These are phyloP conservation scores for Actenoides hombroni DNA, from an alignment of 2,113 vertebrate species.

Conservation along the genomic window DNA sequence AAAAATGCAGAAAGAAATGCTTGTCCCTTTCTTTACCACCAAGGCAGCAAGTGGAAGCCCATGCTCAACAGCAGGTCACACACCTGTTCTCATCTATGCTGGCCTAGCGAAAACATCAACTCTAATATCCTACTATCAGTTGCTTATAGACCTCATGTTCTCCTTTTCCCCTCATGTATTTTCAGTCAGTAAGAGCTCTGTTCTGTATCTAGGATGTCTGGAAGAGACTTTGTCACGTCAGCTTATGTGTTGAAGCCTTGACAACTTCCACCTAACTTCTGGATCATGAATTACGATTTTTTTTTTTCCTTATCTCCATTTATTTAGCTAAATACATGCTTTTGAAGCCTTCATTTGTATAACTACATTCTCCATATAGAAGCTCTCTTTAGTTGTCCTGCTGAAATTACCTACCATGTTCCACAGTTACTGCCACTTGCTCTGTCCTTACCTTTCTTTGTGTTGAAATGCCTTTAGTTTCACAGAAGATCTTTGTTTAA, in stretches of 20 bases:
- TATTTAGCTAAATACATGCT: not conserved
- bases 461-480: not conserved
- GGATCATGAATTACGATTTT: not conserved
- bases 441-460: not conserved
- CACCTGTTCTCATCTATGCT: not conserved
- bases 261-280: not conserved
- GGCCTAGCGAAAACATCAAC: not conserved
- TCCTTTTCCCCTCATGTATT: not conserved
- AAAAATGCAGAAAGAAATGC: not conserved
- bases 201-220: not conserved
- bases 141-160: not conserved
- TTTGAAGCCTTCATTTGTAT: not conserved
- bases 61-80: not conserved
- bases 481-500: not conserved
- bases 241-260: not conserved
- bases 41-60: not conserved
- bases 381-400: not conserved
- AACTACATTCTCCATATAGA: not conserved
- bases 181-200: not conserved
- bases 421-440: not conserved
- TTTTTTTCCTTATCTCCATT: not conserved
- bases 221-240: not conserved
- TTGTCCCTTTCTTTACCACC: not conserved
- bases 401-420: not conserved
- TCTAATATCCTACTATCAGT: not conserved